phyloP scores from a whole-genome alignment of 2,797 vertebrate genomes.

The Melanotaenia boesemani region DNA sequence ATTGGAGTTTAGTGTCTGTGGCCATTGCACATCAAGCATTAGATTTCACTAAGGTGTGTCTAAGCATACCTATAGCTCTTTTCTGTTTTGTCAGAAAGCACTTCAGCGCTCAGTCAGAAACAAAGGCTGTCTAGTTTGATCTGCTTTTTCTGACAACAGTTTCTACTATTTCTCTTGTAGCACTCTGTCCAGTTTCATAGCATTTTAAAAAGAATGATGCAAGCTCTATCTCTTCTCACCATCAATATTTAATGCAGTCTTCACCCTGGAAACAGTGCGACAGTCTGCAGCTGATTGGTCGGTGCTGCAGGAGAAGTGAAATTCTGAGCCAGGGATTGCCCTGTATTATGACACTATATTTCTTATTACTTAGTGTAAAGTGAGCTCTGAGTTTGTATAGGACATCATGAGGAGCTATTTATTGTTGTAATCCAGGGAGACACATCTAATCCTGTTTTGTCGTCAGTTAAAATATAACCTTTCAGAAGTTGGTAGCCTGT shows the following conservation, averaged over 20 bases:
- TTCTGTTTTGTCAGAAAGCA: slow-evolving; percentile 2
- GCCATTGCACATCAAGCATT: neutral
- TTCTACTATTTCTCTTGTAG: slow-evolving; percentile 26
- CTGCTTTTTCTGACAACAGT: slow-evolving; percentile 9
- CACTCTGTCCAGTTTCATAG: slow-evolving; percentile 30
- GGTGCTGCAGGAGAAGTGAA: slow-evolving; percentile 23
- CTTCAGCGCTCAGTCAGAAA: slow-evolving; percentile 2
- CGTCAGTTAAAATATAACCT: slow-evolving; percentile 56
- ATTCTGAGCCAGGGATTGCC: slow-evolving; percentile 56
- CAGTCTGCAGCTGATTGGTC: slow-evolving; percentile 69
- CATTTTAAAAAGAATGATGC: slow-evolving; percentile 49
- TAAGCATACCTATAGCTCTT: neutral
- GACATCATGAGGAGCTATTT: neutral
- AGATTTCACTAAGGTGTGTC: slow-evolving; percentile 6
- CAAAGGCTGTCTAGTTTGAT: neutral
- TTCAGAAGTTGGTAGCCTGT: slow-evolving; percentile 45
- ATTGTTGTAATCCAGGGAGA: slow-evolving; percentile 14
- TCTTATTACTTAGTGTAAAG: slow-evolving; percentile 10
- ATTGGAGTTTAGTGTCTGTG: neutral
- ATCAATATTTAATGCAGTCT: slow-evolving; percentile 77
- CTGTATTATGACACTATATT: slow-evolving; percentile 14
- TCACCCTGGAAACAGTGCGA: slow-evolving; percentile 73
- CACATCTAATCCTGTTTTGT: slow-evolving; percentile 4
- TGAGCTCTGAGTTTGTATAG: slow-evolving; percentile 7
- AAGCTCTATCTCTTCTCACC: slow-evolving; percentile 43